Base-by-base conservation (phyloP, 2,797 vertebrate species). In the Picus viridis region DNA sequence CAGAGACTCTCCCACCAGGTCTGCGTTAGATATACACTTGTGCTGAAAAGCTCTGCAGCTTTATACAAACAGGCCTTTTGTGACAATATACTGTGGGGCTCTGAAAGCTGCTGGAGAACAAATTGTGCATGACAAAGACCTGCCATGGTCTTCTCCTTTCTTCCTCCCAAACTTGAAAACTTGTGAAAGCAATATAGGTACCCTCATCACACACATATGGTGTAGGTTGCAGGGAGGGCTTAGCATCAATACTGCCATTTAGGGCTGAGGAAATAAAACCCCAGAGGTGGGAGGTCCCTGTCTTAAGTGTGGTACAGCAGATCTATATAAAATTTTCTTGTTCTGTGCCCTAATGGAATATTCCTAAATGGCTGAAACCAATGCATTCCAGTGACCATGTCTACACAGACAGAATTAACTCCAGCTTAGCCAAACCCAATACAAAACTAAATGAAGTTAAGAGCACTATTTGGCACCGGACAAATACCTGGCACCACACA, bases 21-120 rank as follows among this genome's bases (percentile, higher is more conserved):
- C 65, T 78, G 62, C 8, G 1, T 81, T 79, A 79, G 19, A 27
- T 51, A 65, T 12, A 59, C 62, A 24, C 47, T 84, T 71, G 62
- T 30, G 86, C 63, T 67, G 82, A 90, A 96, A 79, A 81, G 49
- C 65, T 54, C 85, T 80, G 78, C 59, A 61, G 29, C 47, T 95
- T 94, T 86, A 59, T 81, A 80, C 74, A 88, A 89, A 80, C 3
- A 9, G 23, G 22, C 65, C 32, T 39, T 88, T 87, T 72, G 13
- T 77, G 56, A 76, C 93, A 87, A 83, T 72, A 62, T 12, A 75
- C 61, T 56, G 61, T 12, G 17, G 19, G 90, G 47, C 61, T 90
- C 59, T 80, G 70, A 94, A 88, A 86, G 56, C 51, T 77, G 58
- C 43, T 47, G n/a, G 47, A 65, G 63, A 68, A 77, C 36, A 89